A percentile compares a stretch with the other conserved stretches of the same genome.
Evolutionary conservation across 2,797 vertebrate species (phyloP).

Genomic region (Acrocephalus scirpaceus): DNA sequence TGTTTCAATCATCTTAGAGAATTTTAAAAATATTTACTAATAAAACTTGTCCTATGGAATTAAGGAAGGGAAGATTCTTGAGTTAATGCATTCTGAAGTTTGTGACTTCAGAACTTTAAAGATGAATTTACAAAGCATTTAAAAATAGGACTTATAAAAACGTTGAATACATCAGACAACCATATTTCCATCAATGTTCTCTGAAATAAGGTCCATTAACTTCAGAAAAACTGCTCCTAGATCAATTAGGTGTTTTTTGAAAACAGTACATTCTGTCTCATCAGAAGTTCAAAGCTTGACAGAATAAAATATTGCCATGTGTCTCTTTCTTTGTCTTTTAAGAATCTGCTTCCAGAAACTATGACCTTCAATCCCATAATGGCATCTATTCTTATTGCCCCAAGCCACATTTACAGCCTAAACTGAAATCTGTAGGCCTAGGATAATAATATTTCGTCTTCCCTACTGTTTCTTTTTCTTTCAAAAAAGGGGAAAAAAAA

Average conservation of each 20-base stretch:
- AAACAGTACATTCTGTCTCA: background rate
- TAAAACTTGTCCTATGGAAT: background rate
- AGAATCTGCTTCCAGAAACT: constrained; percentile 13
- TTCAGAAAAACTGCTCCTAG: background rate
- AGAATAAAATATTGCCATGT: background rate
- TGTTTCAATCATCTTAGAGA: background rate
- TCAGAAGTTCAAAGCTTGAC: background rate
- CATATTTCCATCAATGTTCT: background rate
- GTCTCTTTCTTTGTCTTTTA: background rate
- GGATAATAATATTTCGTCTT: background rate
- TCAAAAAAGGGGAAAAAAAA: background rate
- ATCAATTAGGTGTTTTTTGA: background rate
- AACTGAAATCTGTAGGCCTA: background rate
- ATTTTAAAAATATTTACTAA: background rate
- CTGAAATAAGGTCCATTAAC: background rate
- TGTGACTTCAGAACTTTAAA: background rate
- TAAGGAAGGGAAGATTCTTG: background rate
- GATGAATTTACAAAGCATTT: background rate
- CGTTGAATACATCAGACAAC: background rate
- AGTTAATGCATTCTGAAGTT: background rate
- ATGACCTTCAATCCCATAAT: background rate
- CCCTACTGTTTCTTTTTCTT: background rate
- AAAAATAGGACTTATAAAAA: background rate
- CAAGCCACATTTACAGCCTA: background rate
- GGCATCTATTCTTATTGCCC: background rate